Base-by-base conservation (phyloP, 2,888 invertebrate species). In the Diarsia brunnea region DNA sequence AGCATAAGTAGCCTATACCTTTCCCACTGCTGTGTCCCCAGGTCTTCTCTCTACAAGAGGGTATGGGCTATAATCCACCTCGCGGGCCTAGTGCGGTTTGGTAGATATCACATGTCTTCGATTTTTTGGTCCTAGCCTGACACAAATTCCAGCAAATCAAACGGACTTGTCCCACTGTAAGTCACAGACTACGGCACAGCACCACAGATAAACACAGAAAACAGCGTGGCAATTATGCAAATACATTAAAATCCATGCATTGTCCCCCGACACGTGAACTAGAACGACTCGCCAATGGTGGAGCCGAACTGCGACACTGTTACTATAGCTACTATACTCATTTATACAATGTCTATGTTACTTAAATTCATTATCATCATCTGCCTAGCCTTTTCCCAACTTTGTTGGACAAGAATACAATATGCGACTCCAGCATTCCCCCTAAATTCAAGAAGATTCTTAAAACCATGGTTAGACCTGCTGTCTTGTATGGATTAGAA, bases 171-270 rank as follows among this genome's bases (percentile, higher is more conserved):
- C 38, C 45, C 55, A 67, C 83, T 82, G 73, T n/a, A 64, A 45
- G 12, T 27, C n/a, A 43, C 53, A 8, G 19, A 27, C 71, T 84
- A 82, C 78, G 84, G 75, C 73, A 66, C 72, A 80, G 75, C 69
- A 80, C 80, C 79, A 81, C 87, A 90, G 89, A 90, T 90, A 92
- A 90, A 91, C 88, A 90, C 86, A 86, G 90, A 86, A 89, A 91
- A 88, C 89, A 87, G 84, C 81, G 87, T 81, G 88, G 88, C 89
- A 90, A 92, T 93, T 92, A 93, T 93, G 92, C 90, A 90, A 92
- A 93, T 92, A 90, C 90, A 91, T 91, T 91, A 91, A 90, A 90
- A 90, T 87, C 89, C 88, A 85, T 79, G 89, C 90, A 92, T 93
- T 92, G 92, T 92, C 86, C 87, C 82, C 82, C 71, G 87, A 67